phyloP scores from a whole-genome alignment of 1,140 invertebrate species.

The Dermatophagoides farinae region DNA sequence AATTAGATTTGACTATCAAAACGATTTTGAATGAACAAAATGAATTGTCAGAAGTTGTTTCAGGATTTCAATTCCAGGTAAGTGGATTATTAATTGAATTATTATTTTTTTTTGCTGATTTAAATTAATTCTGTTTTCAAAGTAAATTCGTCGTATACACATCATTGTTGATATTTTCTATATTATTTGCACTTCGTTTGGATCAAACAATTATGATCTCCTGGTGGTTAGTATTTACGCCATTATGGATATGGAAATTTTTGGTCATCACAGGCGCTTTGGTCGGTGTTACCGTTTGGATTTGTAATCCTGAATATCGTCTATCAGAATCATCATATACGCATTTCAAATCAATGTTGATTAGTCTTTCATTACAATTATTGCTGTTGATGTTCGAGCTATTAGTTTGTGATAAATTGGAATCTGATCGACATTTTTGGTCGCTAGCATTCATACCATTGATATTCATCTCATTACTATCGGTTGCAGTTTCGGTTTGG shows the following conservation, averaged over 20 bases:
- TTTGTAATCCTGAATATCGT: conserved; percentile 75
- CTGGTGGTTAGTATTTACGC: conserved; percentile 79
- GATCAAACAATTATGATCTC: conserved; percentile 73
- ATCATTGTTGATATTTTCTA: conserved; percentile 71
- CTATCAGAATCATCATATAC: conserved; percentile 83
- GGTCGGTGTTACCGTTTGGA: conserved; percentile 81
- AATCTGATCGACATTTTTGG: conserved; percentile 67
- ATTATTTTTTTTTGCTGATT: conserved; percentile 21
- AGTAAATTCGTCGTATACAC: conserved; percentile 91
- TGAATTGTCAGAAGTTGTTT: conserved; percentile 68
- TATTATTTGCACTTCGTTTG: conserved; percentile 63
- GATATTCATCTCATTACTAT: conserved; percentile 84
- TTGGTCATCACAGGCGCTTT: conserved; percentile 68
- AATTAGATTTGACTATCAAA: no score
- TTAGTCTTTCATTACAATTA: conserved; percentile 74
- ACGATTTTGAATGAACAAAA: conserved; percentile 2
- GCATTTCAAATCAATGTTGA: conserved; percentile 91
- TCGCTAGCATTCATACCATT: conserved; percentile 87
- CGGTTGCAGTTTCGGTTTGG: conserved; percentile 92
- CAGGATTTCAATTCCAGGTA: conserved; percentile 83
- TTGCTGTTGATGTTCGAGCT: conserved; percentile 90
- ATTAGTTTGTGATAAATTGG: conserved; percentile 79
- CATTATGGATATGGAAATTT: conserved; percentile 90
- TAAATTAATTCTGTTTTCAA: no score
- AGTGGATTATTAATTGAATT: conserved; percentile 12